Evolutionary conservation across 2,113 vertebrate genomes (phyloP).

Genomic region (Vireo altiloquus): DNA sequence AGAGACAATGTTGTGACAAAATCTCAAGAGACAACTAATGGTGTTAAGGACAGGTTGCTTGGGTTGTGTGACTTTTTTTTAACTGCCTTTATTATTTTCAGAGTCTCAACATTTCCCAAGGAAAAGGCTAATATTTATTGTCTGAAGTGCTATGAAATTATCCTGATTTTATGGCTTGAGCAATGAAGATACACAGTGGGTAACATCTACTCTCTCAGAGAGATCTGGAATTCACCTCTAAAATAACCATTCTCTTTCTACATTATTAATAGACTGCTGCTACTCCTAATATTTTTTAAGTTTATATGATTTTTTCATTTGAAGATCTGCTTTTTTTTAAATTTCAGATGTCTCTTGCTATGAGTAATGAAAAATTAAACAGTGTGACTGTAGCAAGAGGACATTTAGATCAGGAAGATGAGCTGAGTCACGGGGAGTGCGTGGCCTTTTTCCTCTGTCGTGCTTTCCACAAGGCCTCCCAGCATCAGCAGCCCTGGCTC

Average conservation of each 20-base stretch:
- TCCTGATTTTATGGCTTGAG: background rate
- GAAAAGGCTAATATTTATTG: background rate
- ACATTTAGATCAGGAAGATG: conserved; percentile 1
- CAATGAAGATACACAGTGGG: background rate
- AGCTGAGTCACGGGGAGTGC: conserved; percentile 14
- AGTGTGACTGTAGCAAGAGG: background rate
- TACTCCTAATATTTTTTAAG: background rate
- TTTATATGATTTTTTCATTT: background rate
- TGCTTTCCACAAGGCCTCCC: conserved; percentile 12
- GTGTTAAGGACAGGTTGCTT: background rate
- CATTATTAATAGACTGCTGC: background rate
- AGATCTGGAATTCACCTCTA: background rate
- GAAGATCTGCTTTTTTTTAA: background rate
- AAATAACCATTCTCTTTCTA: background rate
- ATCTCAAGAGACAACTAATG: background rate
- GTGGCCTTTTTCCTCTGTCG: conserved; percentile 1
- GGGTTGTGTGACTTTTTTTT: background rate
- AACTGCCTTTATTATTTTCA: background rate
- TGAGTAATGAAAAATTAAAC: conserved; percentile 43
- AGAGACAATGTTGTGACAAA: background rate
- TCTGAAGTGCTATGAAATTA: background rate
- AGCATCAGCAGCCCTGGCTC: background rate
- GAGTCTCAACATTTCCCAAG: background rate
- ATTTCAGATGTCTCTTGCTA: background rate
- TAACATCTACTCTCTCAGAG: background rate